Base-by-base conservation (phyloP, 2,113 vertebrate species). In the Gasterosteus aculeatus region DNA sequence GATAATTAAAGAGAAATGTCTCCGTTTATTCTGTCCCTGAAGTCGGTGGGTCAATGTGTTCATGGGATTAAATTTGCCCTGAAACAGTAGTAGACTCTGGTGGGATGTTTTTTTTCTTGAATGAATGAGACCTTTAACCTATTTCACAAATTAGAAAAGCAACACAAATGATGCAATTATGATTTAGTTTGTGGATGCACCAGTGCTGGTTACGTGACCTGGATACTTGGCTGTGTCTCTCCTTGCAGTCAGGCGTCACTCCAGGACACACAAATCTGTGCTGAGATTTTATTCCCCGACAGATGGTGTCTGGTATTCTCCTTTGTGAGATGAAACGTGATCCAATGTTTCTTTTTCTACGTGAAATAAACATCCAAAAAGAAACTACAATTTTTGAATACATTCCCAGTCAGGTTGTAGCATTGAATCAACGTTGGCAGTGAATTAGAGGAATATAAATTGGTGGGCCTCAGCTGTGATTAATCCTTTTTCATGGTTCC, bases 1-100 rank as follows among this genome's bases (percentile, higher is more conserved):
- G 65, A 69, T 78, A 31, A 73, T 78, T 75, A 18, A 54, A 80
- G 82, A 75, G 75, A 70, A 83, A 81, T 51, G 46, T 51, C 3
- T 33, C 42, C 41, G 47, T 59, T 70, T 33, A 0, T 49, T 72
- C 41, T 81, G 69, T 72, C 63, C 26, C 49, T 54, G 38, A 75
- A 56, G 74, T 75, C 18, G 63, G 10, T 49, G 35, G 68, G 56
- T 72, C 4, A 35, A 63, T 35, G 54, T 35, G 26, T 39, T 44
- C n/a, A 31, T 10, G 68, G 53, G 49, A 80, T 78, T 44, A 64
- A 47, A 69, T 76, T 39, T 69, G 33, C 58, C 46, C 51, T 81
- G 61, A 22, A 61, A 35, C 46, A 10, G 15, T 67, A 51, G 6
- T 80, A 22, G 10, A 22, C 58, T 35, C 49, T 80, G 42, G 69